Evolutionary conservation across 2,888 invertebrate genomes (phyloP), one percentile per base, ranked within the genome.

Genomic region (Hipparchia semele): DNA sequence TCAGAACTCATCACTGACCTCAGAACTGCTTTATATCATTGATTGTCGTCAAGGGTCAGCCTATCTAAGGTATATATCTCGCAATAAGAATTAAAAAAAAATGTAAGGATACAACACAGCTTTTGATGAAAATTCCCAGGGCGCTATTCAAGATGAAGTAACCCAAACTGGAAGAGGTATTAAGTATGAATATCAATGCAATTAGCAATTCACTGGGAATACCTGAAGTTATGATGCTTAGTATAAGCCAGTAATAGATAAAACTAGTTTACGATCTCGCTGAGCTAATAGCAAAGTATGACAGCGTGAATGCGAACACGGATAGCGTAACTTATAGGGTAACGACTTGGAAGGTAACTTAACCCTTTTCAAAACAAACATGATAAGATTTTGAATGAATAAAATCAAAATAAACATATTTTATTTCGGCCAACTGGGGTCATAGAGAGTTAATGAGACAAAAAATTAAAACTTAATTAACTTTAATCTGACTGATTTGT

Each of bases 191-290:
- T 65, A 65, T 65, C 51, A 10, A 65, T 53, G 51, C 51, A 65
- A 65, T 65, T 53, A 53, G 65, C 33, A 65, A 39, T 62, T 53
- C 53, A 53, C 65, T 65, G 33, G 53, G 51, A 65, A 53, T 65
- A 65, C 12, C 53, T 65, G 65, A 65, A 65, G 53, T 65, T 65
- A 65, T 65, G 65, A 65, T 23, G 65, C 51, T 65, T 65, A 65
- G 33, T 12, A 33, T 33, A 53, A 65, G 51, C 53, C 65, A 53
- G 65, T 65, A 51, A 51, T 53, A 65, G 65, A 65, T 65, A 53
- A 65, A 53, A 53, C 65, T 65, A 65, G 65, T 65, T 65, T 65
- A 65, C 49, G 49, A 64, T 64, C 23, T 64, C 49, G 49, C 53
- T 65, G 65, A 65, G 65, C 65, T 65, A 53, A 65, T 53, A 33